Base-by-base conservation (phyloP, 1,140 invertebrate genomes). In the Babylonia areolata region DNA sequence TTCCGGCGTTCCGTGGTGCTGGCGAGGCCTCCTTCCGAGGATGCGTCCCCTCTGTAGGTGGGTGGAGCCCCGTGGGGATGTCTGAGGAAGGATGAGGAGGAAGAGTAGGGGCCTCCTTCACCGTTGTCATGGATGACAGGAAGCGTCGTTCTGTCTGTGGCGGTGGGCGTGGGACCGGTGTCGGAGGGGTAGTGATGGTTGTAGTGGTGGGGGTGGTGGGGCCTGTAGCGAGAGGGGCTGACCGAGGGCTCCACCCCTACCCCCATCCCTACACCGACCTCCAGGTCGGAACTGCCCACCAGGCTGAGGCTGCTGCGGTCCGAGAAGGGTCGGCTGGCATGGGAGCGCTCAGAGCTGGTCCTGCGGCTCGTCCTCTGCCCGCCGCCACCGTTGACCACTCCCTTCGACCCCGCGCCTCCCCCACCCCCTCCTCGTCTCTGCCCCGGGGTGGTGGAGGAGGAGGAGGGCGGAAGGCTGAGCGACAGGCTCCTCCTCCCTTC, bases 291-390 rank as follows among this genome's bases (percentile, higher is more conserved):
- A 42, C 78, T 80, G 42, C 51, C 78, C 78, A 80, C 42, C 39
- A 79, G n/a, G 39, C 77, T 37, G n/a, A 80, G 39, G n/a, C 40
- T 80, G 42, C 78, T 58, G 78, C 78, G 40, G 42, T 80, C 78
- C 0, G 40, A 58, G 46, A 54, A 80, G 3, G 78, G 78, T 15
- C 78, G 40, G 46, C 42, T 58, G 78, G 33, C 6, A n/a, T 58
- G 40, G n/a, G 78, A 80, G 42, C 78, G 23, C 78, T 80, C 78
- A 42, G 78, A 80, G 42, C 33, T 80, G 78, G 78, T 54, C 42
- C 78, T 42, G 39, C 78, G 28, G 42, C 5, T 9, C 3, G n/a
- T 80, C 39, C 42, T 33, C n/a, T 2, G 0, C 9, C 28, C 28
- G 5, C 46, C 46, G 3, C 78, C 78, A 12, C 39, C 77, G 9